phyloP scores from a whole-genome alignment of 2,113 vertebrate species.

The Thamnaconus septentrionalis region DNA sequence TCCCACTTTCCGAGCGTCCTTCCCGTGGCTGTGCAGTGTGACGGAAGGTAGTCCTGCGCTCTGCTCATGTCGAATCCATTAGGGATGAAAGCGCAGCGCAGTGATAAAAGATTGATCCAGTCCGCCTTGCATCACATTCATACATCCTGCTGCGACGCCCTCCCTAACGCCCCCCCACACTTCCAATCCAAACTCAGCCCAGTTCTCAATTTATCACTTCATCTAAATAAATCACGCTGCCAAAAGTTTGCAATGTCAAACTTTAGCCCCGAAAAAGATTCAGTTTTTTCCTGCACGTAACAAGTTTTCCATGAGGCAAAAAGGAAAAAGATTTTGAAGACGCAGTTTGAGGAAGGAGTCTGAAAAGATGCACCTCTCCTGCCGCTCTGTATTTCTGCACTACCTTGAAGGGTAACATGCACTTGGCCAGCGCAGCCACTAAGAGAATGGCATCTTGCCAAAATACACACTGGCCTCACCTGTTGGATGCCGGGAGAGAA shows the following conservation, averaged over 20 bases:
- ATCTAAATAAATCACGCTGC: conserved; percentile 54
- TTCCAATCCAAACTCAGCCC: conserved; percentile 57
- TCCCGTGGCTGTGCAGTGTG: conserved; percentile 52
- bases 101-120: conserved; percentile 74
- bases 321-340: not conserved
- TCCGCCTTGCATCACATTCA: conserved; percentile 54
- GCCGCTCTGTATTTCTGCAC: conserved; percentile 12
- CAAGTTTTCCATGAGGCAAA: conserved; percentile 18
- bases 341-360: not conserved
- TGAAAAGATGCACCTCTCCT: not conserved
- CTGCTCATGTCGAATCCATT: conserved; percentile 64
- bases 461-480: conserved; percentile 42
- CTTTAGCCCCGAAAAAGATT: conserved; percentile 26
- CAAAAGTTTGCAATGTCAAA: conserved; percentile 35
- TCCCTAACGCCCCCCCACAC: conserved; percentile 10
- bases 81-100: conserved; percentile 62
- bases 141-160: conserved; percentile 41
- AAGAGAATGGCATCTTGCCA: conserved; percentile 41
- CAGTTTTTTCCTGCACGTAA: conserved; percentile 10
- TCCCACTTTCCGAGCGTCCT: conserved; percentile 37
- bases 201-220: conserved; percentile 57
- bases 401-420: conserved; percentile 16
- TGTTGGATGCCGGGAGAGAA: conserved; percentile 53
- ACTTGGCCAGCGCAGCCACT: conserved; percentile 34
- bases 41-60: conserved; percentile 54